Percentiles rank a stretch among this genome's conserved stretches.
phyloP scores from a whole-genome alignment of 2,797 vertebrate genomes.

The Astyanax mexicanus region DNA sequence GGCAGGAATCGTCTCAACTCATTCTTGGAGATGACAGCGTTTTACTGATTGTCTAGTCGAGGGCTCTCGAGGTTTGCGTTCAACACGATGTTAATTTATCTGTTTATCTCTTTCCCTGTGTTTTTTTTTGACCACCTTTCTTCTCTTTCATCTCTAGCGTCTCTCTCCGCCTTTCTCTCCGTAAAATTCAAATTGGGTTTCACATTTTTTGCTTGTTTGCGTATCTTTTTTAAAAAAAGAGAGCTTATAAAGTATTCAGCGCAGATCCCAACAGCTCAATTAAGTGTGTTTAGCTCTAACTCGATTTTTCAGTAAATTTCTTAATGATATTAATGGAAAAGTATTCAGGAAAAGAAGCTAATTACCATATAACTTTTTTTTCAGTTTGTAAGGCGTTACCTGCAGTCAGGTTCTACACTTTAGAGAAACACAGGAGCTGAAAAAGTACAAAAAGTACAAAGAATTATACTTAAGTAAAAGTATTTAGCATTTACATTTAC shows the following conservation, averaged over 20 bases:
- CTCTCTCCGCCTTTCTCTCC: background rate
- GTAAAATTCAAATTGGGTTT: background rate
- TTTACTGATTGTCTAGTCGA: background rate
- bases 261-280: background rate
- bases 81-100: slow-evolving; percentile 6
- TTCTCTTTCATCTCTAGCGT: too few relatives aligned
- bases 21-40: background rate
- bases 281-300: background rate
- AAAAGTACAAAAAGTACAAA: too few relatives aligned
- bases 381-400: too few relatives aligned
- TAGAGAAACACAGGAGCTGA: too few relatives aligned
- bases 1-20: slow-evolving; percentile 42
- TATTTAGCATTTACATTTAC: too few relatives aligned
- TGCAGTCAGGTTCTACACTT: too few relatives aligned
- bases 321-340: too few relatives aligned
- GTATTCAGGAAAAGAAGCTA: too few relatives aligned
- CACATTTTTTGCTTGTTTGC: background rate
- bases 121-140: background rate
- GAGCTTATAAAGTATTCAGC: background rate
- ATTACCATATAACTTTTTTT: too few relatives aligned
- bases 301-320: too few relatives aligned
- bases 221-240: background rate
- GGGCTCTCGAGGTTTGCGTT: background rate
- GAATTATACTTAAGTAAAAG: too few relatives aligned
- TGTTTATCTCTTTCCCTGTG: background rate